Conservation (phyloP, 2,888 invertebrate species). For the Aporophyla lueneburgensis region DNA sequence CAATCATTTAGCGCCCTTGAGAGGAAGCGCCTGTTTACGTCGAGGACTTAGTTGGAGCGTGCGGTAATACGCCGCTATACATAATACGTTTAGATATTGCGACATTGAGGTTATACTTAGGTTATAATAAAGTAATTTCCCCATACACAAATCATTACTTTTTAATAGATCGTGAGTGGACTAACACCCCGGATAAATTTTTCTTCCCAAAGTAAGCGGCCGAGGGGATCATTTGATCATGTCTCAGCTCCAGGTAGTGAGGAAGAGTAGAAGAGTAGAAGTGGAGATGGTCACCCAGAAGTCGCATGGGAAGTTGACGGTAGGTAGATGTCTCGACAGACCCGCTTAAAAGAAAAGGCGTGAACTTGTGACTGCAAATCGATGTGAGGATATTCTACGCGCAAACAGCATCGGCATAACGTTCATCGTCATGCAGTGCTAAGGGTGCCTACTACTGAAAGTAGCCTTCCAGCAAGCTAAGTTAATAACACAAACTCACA, state of each 20-base stretch:
- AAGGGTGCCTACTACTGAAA: background rate
- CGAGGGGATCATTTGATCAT: background rate
- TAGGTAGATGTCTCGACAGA: too few relatives aligned
- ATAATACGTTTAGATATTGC: constrained; percentile 3
- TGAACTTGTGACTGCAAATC: background rate
- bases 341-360: background rate
- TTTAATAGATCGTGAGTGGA: background rate
- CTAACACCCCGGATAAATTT: background rate
- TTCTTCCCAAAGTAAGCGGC: background rate
- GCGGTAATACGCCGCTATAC: constrained; percentile 1
- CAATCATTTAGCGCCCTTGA: constrained; percentile 43
- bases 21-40: constrained; percentile 34
- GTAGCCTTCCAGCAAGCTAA: background rate
- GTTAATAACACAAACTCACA: background rate
- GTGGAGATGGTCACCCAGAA: background rate
- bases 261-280: background rate
- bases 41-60: constrained; percentile 18
- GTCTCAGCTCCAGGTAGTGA: background rate
- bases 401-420: background rate
- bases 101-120: background rate
- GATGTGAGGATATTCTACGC: background rate
- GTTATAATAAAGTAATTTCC: background rate
- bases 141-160: background rate
- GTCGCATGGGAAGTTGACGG: background rate
- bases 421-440: too few relatives aligned